phyloP scores from a whole-genome alignment of 2,888 invertebrate species.

The Xestobium rufovillosum region DNA sequence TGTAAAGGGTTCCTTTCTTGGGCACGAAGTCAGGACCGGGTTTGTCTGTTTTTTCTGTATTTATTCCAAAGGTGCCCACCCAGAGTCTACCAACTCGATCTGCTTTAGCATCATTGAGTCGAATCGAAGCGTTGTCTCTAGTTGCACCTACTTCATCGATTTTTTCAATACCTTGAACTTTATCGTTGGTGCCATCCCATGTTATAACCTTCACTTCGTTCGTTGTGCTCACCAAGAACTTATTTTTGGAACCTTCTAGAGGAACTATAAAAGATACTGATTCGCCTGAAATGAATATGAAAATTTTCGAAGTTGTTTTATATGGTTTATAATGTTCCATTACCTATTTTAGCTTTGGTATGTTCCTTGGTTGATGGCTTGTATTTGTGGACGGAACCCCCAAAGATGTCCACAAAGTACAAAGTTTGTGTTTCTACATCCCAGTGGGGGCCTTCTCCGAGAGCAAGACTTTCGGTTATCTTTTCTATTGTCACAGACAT shows the following conservation, averaged over 20 bases:
- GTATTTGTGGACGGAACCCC: background rate
- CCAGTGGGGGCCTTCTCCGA: background rate
- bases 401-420: background rate
- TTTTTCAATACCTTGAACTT: conserved; percentile 36
- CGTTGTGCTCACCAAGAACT: background rate
- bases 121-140: background rate
- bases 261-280: background rate
- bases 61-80: conserved; percentile 18
- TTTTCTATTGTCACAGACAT: too few species aligned
- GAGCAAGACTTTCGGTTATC: background rate
- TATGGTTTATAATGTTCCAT: too few species aligned
- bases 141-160: background rate
- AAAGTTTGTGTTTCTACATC: background rate
- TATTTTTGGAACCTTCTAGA: background rate
- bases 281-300: too few species aligned
- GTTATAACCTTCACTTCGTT: background rate
- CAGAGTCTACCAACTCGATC: background rate
- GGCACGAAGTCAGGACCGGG: conserved; percentile 19
- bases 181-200: background rate
- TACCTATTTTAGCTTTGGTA: conserved; percentile 1
- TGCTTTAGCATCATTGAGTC: background rate
- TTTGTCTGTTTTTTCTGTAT: too few species aligned
- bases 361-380: background rate
- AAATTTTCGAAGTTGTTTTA: too few species aligned
- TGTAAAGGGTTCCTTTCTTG: conserved; percentile 22